Conservation (phyloP, 2,888 invertebrate species). For the Hyposoter dolosus region DNA sequence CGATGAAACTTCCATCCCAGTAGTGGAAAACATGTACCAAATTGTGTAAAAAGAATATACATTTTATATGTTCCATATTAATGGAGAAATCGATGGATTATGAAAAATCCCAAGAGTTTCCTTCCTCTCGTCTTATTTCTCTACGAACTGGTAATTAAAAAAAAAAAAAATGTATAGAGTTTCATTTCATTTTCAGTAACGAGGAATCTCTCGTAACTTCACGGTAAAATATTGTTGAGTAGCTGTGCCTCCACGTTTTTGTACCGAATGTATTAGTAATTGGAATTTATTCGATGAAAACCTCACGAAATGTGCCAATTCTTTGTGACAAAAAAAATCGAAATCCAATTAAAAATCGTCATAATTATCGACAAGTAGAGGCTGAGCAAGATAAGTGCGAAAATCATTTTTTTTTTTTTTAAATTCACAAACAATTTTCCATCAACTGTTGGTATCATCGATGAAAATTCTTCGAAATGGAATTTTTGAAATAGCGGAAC, state of each 20-base stretch:
- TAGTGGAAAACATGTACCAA: constrained; percentile 40
- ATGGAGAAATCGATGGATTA: not conserved
- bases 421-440: not conserved
- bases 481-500: not conserved
- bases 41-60: constrained; percentile 51
- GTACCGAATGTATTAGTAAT: not conserved
- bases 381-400: not conserved
- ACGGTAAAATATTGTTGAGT: not conserved
- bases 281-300: not conserved
- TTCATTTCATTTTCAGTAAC: not conserved
- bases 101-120: not conserved
- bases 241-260: not conserved
- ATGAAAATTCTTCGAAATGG: not conserved
- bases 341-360: not conserved
- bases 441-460: not conserved
- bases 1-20: constrained; percentile 36
- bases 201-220: not conserved
- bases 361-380: not conserved
- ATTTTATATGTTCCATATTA: constrained; percentile 58
- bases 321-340: not conserved
- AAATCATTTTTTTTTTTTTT: not conserved
- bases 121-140: not conserved
- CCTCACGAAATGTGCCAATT: not conserved
- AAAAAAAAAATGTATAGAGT: not conserved
- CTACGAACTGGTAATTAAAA: not conserved